Percentiles rank a stretch among this genome's conserved stretches.
phyloP scores from a whole-genome alignment of 92 coral and sea anemone genomes.

The Ricordea florida region DNA sequence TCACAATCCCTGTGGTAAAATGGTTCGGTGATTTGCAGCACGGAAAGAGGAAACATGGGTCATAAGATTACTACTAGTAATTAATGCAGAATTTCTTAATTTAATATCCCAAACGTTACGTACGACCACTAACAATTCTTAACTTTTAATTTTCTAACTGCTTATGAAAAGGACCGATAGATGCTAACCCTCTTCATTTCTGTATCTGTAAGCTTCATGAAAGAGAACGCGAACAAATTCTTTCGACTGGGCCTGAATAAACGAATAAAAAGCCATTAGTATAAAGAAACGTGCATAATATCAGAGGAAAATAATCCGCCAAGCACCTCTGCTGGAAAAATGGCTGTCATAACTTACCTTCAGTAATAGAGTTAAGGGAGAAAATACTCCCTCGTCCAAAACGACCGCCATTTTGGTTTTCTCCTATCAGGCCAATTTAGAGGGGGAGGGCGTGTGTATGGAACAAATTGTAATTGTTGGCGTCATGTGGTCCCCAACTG shows the following conservation, averaged over 20 bases:
- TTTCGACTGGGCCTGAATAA: constrained; percentile 90
- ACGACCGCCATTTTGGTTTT: constrained; percentile 73
- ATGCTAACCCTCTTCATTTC: constrained; percentile 70
- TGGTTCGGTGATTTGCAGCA: too few relatives aligned
- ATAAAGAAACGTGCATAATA: background rate
- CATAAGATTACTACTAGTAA: too few relatives aligned
- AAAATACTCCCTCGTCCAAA: constrained; percentile 60
- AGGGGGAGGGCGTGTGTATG: background rate
- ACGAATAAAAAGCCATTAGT: background rate
- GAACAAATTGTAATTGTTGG: background rate
- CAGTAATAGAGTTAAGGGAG: constrained; percentile 77
- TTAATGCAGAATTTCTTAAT: too few relatives aligned
- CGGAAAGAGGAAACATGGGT: too few relatives aligned
- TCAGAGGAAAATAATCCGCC: background rate
- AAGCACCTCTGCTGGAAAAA: background rate
- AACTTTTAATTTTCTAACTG: background rate
- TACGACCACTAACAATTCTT: background rate
- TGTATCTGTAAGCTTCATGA: constrained; percentile 87
- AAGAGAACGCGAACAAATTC: constrained; percentile 82
- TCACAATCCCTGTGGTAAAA: too few relatives aligned
- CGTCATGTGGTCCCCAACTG: too few relatives aligned
- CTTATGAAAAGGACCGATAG: background rate
- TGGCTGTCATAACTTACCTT: constrained; percentile 56
- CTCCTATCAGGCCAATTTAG: background rate
- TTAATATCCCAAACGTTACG: background rate